Base-by-base conservation (phyloP, 2,113 vertebrate genomes). In the Cardinalis cardinalis region DNA sequence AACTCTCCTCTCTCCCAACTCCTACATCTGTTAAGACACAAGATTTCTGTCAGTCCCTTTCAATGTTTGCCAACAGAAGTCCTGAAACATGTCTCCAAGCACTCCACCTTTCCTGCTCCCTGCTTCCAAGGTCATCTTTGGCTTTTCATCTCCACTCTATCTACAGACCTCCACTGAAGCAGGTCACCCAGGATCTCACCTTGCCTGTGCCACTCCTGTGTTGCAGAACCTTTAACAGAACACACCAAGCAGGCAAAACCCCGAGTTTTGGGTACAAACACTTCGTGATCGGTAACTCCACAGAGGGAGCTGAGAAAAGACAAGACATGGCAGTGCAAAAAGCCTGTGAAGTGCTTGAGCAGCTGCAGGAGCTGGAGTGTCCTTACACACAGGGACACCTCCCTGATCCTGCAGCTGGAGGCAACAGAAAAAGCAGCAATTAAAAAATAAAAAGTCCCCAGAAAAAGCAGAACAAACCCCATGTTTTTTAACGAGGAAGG, bases 401-500 rank as follows among this genome's bases (percentile, higher is more conserved):
- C 20, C 56, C 60, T 41, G 53, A 60, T 44, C 83, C 65, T 14
- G 4, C 0, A 72, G 75, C 73, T 63, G 58, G 49, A 48, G 70
- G 63, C 74, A 84, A 92, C 70, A 90, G 68, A 69, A 91, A 80
- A 44, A 63, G 55, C 70, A 81, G 75, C 32, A 63, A 7, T n/a
- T 56, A 25, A 34, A 48, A 34, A 48, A 8, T 9, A 36, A n/a
- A 14, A 28, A 23, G 12, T 20, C 58, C 23, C 15, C 58, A 46
- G 32, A n/a, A 36, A 52, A 49, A 4, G 29, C 43, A 68, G 48
- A 72, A 82, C 51, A 59, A 80, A 52, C 36, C 55, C 72, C 4
- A 3, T 15, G n/a, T 34, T 81, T 73, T 65, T 49, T 84, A 89
- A 92, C 26, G 7, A 90, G 73, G 92, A 97, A 96, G 96, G 95